Evolutionary conservation across 2,113 vertebrate species (phyloP).

Genomic region (Diphyllodes magnificus): DNA sequence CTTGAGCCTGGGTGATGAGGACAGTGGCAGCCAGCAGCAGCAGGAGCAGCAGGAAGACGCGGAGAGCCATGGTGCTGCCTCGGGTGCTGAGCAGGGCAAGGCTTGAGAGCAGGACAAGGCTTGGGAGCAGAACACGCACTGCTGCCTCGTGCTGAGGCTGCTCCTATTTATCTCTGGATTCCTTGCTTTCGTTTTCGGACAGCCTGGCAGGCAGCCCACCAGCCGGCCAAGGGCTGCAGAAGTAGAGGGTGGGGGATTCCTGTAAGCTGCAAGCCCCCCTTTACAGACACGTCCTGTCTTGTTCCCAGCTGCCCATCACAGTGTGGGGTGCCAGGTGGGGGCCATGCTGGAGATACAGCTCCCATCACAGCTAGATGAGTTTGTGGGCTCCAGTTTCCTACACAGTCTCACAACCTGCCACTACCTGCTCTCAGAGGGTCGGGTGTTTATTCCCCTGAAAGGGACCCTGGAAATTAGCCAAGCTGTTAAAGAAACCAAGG

Average conservation of each 20-base stretch:
- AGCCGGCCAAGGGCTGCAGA: background rate
- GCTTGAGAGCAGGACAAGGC: background rate
- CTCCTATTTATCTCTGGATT: constrained; percentile 32
- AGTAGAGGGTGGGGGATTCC: constrained; percentile 20
- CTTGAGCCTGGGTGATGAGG: background rate
- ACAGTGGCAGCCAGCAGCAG: background rate
- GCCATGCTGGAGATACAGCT: background rate
- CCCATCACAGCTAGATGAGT: background rate
- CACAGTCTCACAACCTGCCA: background rate
- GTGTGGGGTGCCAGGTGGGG: background rate
- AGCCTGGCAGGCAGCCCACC: constrained; percentile 39
- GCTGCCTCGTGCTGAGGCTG: background rate
- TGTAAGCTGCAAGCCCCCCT: background rate
- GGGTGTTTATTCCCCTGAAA: background rate
- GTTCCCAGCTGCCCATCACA: background rate
- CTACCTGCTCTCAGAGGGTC: background rate
- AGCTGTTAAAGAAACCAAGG: background rate
- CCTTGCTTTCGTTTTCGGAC: constrained; percentile 41
- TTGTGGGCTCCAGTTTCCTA: background rate
- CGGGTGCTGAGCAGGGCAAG: background rate
- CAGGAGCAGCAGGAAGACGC: background rate
- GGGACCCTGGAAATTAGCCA: background rate
- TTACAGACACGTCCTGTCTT: background rate
- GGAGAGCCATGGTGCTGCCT: background rate
- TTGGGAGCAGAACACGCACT: background rate